Conservation (phyloP, 2,797 vertebrate genomes). For the Semaprochilodus insignis region DNA sequence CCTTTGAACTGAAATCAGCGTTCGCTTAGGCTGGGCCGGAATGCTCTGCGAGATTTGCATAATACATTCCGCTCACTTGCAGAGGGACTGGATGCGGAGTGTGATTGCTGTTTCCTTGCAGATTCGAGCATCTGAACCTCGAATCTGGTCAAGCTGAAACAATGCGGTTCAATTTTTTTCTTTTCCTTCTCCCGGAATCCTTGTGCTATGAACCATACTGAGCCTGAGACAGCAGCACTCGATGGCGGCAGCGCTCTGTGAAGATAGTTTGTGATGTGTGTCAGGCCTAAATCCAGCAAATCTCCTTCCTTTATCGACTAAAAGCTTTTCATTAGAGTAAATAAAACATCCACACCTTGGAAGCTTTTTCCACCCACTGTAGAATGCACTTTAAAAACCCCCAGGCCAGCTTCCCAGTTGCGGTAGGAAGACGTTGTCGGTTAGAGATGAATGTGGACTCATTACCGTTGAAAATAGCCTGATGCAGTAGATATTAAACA, state of each 20-base stretch:
- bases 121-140: constrained; percentile 21
- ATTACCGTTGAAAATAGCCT: neutral
- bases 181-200: constrained; percentile 23
- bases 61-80: neutral
- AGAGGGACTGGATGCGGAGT: neutral
- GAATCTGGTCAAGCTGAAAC: constrained; percentile 19
- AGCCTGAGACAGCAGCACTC: constrained; percentile 33
- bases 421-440: constrained; percentile 1
- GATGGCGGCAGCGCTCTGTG: constrained; percentile 29
- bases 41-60: constrained; percentile 20
- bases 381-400: constrained; percentile 25
- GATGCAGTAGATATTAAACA: neutral
- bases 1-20: constrained; percentile 26
- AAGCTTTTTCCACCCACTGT: constrained; percentile 29
- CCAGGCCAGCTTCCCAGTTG: constrained; percentile 14
- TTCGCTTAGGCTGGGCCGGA: constrained; percentile 3
- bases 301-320: constrained; percentile 58
- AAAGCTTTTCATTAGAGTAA: constrained; percentile 65
- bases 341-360: constrained; percentile 46
- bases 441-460: neutral
- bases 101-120: neutral
- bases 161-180: neutral
- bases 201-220: constrained; percentile 28
- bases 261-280: constrained; percentile 53
- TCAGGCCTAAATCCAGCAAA: constrained; percentile 48